Percentiles rank a stretch among this genome's conserved stretches.
phyloP scores from a whole-genome alignment of 1,140 invertebrate species.

The Branchinecta lindahli region DNA sequence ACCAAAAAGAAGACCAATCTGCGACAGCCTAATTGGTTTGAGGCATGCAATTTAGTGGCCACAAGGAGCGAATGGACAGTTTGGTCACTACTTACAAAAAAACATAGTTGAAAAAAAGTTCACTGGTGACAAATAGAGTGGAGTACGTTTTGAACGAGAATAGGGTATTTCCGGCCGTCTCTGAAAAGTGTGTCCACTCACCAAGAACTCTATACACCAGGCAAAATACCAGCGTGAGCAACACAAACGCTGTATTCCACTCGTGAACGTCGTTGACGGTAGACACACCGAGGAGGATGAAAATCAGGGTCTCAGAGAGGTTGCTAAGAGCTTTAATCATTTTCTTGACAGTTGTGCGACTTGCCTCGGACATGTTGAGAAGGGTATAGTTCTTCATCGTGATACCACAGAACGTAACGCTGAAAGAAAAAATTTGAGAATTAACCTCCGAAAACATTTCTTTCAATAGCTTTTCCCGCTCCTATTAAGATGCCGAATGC shows the following conservation, averaged over 20 bases:
- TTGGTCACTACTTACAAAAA: too few relatives aligned
- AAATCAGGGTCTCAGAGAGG: constrained; percentile 42
- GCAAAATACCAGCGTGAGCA: constrained; percentile 38
- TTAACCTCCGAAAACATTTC: too few relatives aligned
- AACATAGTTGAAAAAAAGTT: too few relatives aligned
- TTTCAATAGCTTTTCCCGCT: too few relatives aligned
- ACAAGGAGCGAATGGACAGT: too few relatives aligned
- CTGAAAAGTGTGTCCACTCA: constrained; percentile 11
- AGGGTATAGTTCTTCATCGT: constrained; percentile 42
- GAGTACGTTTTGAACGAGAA: too few relatives aligned
- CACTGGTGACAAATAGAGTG: too few relatives aligned
- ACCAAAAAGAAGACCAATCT: too few relatives aligned
- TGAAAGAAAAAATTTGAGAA: constrained; percentile 12
- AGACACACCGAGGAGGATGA: constrained; percentile 43
- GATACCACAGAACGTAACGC: constrained; percentile 39
- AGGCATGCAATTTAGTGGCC: too few relatives aligned
- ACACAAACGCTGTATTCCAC: constrained; percentile 40
- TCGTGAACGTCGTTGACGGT: constrained; percentile 38
- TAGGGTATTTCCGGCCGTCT: too few relatives aligned
- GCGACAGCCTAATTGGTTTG: too few relatives aligned
- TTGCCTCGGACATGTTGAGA: constrained; percentile 39
- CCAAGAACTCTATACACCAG: constrained; percentile 37
- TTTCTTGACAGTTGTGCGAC: constrained; percentile 39
- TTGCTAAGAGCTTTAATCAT: constrained; percentile 40
- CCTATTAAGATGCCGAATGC: too few relatives aligned